A percentile compares a stretch with the other conserved stretches of the same genome.
Conservation (phyloP, 1,140 invertebrate species). For the Limonius californicus region DNA sequence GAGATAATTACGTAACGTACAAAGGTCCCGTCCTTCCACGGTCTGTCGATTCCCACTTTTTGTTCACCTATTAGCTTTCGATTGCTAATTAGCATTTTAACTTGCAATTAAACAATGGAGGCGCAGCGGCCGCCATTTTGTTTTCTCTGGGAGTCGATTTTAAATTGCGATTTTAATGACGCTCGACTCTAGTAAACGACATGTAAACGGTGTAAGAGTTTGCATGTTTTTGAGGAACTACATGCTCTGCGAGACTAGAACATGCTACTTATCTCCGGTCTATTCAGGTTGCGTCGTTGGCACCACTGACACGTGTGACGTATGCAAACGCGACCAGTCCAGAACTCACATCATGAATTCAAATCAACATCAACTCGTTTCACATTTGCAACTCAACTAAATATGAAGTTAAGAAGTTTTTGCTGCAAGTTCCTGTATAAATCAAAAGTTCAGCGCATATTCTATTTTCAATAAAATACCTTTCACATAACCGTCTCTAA, state of each 20-base stretch:
- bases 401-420: neutral
- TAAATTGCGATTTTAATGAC: neutral
- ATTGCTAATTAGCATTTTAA: no score
- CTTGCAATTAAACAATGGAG: no score
- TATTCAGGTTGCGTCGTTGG: conserved; percentile 23
- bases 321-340: conserved; percentile 21
- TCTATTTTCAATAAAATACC: no score
- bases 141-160: no score
- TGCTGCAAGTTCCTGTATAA: neutral
- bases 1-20: no score
- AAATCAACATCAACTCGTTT: conserved; percentile 19
- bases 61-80: no score
- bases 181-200: neutral
- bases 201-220: conserved; percentile 14
- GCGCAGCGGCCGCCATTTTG: no score
- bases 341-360: conserved; percentile 19
- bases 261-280: conserved; percentile 19
- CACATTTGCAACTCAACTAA: neutral
- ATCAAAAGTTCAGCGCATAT: neutral
- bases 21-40: no score
- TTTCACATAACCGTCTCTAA: no score
- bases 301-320: conserved; percentile 21
- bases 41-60: no score
- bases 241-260: conserved; percentile 16
- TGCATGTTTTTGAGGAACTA: conserved; percentile 20